phyloP scores from a whole-genome alignment of 2,888 invertebrate genomes.

The Drosophila barbarae region DNA sequence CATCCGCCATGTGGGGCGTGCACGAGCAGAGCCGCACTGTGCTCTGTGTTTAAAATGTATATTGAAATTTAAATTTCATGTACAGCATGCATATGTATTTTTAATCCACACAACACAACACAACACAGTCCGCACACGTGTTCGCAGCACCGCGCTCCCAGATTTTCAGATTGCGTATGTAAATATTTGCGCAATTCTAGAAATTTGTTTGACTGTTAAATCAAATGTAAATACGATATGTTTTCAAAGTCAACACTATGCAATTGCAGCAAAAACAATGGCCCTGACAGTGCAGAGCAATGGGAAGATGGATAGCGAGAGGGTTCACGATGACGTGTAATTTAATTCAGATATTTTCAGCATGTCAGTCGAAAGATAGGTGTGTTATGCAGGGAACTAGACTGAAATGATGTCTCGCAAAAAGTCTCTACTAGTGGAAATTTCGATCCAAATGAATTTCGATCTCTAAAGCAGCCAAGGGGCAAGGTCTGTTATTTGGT shows the following conservation, averaged over 20 bases:
- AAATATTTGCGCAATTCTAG: conserved; percentile 49
- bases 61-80: conserved; percentile 44
- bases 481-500: conserved; percentile 5
- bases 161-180: conserved; percentile 35
- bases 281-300: not conserved
- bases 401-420: no score
- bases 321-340: conserved; percentile 22
- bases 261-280: conserved; percentile 37
- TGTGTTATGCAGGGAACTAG: conserved; percentile 1
- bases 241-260: conserved; percentile 41
- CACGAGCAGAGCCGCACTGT: not conserved
- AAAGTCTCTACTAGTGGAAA: not conserved
- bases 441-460: conserved; percentile 6
- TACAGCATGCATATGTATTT: conserved; percentile 32
- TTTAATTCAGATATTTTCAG: conserved; percentile 22
- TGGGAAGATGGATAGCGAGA: conserved; percentile 1
- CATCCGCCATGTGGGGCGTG: conserved; percentile 54
- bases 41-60: conserved; percentile 10
- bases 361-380: not conserved
- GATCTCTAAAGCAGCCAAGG: not conserved
- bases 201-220: conserved; percentile 49
- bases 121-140: conserved; percentile 30
- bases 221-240: conserved; percentile 50
- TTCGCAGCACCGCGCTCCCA: conserved; percentile 15
- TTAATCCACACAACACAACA: conserved; percentile 33